Evolutionary conservation across 2,797 vertebrate genomes (phyloP).

Genomic region (Cyprinella venusta): DNA sequence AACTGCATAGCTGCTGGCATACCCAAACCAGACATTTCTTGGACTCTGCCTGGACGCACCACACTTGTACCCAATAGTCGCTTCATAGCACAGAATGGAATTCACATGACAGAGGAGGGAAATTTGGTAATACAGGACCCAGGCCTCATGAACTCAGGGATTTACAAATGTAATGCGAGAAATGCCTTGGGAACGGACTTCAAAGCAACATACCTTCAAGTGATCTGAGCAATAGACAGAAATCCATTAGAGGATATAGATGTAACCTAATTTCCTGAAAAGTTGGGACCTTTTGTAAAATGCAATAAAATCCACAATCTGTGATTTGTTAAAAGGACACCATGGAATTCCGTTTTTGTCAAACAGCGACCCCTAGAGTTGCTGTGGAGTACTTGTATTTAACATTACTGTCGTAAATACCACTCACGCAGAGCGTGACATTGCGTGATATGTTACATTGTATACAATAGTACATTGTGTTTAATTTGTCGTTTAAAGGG

Average conservation of each 20-base stretch:
- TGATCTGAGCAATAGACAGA: constrained; percentile 67
- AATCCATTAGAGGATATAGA: background rate
- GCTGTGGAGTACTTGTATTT: too few relatives aligned
- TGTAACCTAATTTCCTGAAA: too few relatives aligned
- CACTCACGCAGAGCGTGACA: too few relatives aligned
- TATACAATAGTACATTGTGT: too few relatives aligned
- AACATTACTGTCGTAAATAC: too few relatives aligned
- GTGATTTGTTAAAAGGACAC: too few relatives aligned
- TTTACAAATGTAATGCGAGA: constrained; percentile 84
- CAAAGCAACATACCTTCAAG: constrained; percentile 83
- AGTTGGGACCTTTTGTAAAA: too few relatives aligned
- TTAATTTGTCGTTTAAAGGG: too few relatives aligned
- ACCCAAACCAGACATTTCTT: constrained; percentile 83
- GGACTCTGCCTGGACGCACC: constrained; percentile 82
- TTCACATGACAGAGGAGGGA: constrained; percentile 80
- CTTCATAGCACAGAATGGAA: constrained; percentile 73
- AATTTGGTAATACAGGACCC: constrained; percentile 79
- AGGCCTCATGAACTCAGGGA: constrained; percentile 80
- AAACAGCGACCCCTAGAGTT: too few relatives aligned
- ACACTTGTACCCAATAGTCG: constrained; percentile 77
- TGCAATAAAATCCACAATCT: too few relatives aligned
- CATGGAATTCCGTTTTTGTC: too few relatives aligned
- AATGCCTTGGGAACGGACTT: constrained; percentile 82
- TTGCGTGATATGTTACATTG: too few relatives aligned
- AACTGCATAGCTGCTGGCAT: constrained; percentile 74